A percentile compares a stretch with the other conserved stretches of the same genome.
Conservation (phyloP, 2,888 invertebrate species). For the Rotaria magnacalcarata region DNA sequence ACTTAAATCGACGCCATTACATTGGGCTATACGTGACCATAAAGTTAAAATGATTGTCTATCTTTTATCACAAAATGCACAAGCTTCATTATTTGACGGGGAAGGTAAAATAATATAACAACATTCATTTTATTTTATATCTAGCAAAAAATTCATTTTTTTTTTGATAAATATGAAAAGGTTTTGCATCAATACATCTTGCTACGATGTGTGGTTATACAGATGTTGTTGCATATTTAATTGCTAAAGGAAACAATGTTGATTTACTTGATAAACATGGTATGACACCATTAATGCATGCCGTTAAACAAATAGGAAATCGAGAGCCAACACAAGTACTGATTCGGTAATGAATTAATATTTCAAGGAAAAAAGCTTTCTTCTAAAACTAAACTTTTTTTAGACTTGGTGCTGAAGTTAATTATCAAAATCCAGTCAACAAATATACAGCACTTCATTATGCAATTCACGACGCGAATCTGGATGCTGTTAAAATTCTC, state of each 20-base stretch:
- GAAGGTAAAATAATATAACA: constrained; percentile 65
- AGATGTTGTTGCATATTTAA: constrained; percentile 88
- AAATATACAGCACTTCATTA: constrained; percentile 1
- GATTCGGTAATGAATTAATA: constrained; percentile 58
- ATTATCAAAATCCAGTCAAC: constrained; percentile 22
- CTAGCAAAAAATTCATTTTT: not conserved
- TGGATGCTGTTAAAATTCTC: not conserved
- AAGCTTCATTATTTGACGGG: constrained; percentile 81
- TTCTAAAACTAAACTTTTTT: too few species aligned
- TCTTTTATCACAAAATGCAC: constrained; percentile 76
- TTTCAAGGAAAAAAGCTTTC: too few species aligned
- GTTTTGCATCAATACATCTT: constrained; percentile 87
- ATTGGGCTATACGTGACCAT: constrained; percentile 91
- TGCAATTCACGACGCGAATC: not conserved
- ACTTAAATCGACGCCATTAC: constrained; percentile 86
- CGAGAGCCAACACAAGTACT: constrained; percentile 87
- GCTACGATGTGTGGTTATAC: constrained; percentile 96
- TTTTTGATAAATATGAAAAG: constrained; percentile 47
- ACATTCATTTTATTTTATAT: not conserved
- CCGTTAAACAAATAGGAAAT: constrained; percentile 62
- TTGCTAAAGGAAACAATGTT: constrained; percentile 84
- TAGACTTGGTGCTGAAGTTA: constrained; percentile 16
- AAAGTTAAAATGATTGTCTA: constrained; percentile 76
- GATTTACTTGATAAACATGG: constrained; percentile 83
- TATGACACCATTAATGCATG: constrained; percentile 99